Evolutionary conservation across 2,797 vertebrate species (phyloP).

Genomic region (Sternotherus odoratus): DNA sequence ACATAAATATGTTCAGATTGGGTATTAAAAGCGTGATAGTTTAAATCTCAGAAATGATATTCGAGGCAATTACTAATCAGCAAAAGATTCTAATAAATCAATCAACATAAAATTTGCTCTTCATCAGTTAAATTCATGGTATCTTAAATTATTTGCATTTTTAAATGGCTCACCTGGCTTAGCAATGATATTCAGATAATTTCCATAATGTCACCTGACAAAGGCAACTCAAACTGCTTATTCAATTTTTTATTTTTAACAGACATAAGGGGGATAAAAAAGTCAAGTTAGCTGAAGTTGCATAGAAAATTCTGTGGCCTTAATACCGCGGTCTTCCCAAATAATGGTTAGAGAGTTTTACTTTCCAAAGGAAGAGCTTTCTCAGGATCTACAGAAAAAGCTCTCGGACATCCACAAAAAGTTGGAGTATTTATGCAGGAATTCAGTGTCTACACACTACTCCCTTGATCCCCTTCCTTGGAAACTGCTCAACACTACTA

Average conservation of each 20-base stretch:
- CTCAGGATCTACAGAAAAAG: accelerated
- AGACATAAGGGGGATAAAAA: constrained; percentile 1
- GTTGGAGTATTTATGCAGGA: background rate
- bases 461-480: background rate
- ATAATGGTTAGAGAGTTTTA: background rate
- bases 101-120: constrained; percentile 68
- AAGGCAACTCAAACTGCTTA: constrained; percentile 60
- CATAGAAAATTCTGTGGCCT: accelerated
- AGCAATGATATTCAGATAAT: constrained; percentile 66
- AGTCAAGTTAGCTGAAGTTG: background rate
- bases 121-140: constrained; percentile 67
- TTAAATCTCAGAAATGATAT: constrained; percentile 53
- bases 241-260: constrained; percentile 61
- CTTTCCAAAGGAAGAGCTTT: background rate
- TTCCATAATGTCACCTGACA: constrained; percentile 59
- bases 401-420: background rate
- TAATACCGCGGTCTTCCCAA: background rate
- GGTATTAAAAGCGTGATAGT: constrained; percentile 41
- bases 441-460: background rate
- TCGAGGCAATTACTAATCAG: constrained; percentile 67
- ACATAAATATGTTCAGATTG: constrained; percentile 40
- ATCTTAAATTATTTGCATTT: constrained; percentile 68
- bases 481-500: background rate
- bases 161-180: constrained; percentile 71
- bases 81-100: constrained; percentile 75